Evolutionary conservation across 2,888 invertebrate species (phyloP).

Genomic region (Chromoteleia sp.): DNA sequence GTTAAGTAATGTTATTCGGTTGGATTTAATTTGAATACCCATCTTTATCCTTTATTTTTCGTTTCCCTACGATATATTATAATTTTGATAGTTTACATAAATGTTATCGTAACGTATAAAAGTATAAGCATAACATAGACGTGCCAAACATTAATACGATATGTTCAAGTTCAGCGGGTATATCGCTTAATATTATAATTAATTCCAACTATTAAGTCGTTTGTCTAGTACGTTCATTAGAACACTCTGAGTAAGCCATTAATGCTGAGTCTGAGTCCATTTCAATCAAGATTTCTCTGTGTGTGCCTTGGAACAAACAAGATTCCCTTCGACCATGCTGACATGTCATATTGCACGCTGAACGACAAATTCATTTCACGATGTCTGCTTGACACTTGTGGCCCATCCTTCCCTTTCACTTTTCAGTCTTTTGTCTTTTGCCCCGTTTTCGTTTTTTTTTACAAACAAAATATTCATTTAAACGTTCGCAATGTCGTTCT

Average conservation of each 20-base stretch:
- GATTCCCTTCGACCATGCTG: constrained; percentile 33
- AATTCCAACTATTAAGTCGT: constrained; percentile 46
- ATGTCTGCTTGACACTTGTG: constrained; percentile 45
- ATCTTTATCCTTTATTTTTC: too few species aligned
- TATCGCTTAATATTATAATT: constrained; percentile 47
- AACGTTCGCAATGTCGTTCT: too few species aligned
- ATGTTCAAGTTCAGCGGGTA: background rate
- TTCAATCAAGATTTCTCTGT: constrained; percentile 53
- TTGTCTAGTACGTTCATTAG: constrained; percentile 37
- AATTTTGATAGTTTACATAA: too few species aligned
- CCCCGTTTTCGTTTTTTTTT: too few species aligned
- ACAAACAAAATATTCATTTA: too few species aligned
- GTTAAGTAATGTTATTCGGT: too few species aligned
- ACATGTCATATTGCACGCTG: constrained; percentile 36
- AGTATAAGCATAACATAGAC: too few species aligned
- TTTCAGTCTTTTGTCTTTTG: too few species aligned
- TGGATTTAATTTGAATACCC: too few species aligned
- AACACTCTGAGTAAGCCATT: constrained; percentile 55
- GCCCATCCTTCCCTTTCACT: background rate
- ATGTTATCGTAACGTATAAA: too few species aligned
- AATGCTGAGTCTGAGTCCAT: constrained; percentile 52
- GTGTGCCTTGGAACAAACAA: constrained; percentile 46
- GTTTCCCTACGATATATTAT: too few species aligned
- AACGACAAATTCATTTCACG: constrained; percentile 49
- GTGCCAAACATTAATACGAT: background rate